These are phyloP conservation scores for Forficula auricularia DNA, from an alignment of 1,140 invertebrate species.

Conservation along the genomic window DNA sequence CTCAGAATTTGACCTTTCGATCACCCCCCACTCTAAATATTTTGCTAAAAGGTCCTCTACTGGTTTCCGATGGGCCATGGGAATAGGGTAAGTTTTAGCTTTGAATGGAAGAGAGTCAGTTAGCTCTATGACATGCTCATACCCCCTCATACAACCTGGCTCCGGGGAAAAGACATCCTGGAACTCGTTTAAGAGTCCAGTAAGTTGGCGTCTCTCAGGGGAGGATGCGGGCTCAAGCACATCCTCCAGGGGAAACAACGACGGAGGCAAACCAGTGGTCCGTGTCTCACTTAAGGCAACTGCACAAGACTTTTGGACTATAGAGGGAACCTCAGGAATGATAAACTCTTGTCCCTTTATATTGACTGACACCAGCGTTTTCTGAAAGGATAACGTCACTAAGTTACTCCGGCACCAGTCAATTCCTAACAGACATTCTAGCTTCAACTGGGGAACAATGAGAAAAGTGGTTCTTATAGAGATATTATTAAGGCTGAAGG, in stretches of 20 bases:
- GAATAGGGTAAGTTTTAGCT: slow-evolving; percentile 14
- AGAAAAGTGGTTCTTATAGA: not conserved
- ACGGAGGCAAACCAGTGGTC: not conserved
- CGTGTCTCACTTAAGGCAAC: no score
- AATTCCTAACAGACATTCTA: not conserved
- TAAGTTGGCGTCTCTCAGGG: not conserved
- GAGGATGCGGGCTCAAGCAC: not conserved
- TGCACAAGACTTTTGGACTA: not conserved
- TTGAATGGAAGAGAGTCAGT: slow-evolving; percentile 1
- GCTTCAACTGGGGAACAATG: not conserved
- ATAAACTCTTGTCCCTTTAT: not conserved
- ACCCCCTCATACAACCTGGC: not conserved
- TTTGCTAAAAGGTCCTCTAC: slow-evolving; percentile 11
- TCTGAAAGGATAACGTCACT: not conserved
- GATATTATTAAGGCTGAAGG: not conserved
- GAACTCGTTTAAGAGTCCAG: not conserved
- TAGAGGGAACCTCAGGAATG: not conserved
- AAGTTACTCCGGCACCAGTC: not conserved
- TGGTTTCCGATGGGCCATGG: slow-evolving; percentile 6
- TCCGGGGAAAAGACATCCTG: not conserved
- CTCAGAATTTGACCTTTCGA: slow-evolving; percentile 16
- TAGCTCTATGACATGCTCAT: slow-evolving; percentile 2
- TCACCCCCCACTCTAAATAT: slow-evolving; percentile 15
- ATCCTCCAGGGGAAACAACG: not conserved
- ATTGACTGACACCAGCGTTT: not conserved